These are phyloP conservation scores for Shargacucullia verbasci DNA, from an alignment of 2,888 invertebrate genomes.

Conservation along the genomic window DNA sequence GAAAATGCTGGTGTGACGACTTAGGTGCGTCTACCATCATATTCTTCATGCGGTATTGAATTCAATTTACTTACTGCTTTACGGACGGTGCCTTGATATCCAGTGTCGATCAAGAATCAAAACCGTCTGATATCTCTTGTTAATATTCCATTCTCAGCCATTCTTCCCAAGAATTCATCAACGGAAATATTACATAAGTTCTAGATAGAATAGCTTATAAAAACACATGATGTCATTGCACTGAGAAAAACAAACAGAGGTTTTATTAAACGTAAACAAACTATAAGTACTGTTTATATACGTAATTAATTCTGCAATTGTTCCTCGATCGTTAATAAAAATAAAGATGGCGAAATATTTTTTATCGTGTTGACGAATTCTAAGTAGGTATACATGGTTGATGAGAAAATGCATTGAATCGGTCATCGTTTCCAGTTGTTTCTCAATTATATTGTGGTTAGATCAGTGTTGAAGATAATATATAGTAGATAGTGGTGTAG, in stretches of 20 bases:
- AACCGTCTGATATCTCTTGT: no score
- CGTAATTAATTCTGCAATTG: background rate
- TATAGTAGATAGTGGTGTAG: no score
- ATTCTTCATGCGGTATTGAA: no score
- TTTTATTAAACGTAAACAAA: conserved; percentile 29
- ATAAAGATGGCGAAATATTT: background rate
- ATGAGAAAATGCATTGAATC: no score
- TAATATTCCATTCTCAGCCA: conserved; percentile 7
- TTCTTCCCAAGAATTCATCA: conserved; percentile 6
- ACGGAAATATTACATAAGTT: conserved; percentile 14
- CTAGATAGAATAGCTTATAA: conserved; percentile 15
- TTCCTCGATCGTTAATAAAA: background rate
- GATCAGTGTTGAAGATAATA: background rate
- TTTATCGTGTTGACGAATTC: background rate
- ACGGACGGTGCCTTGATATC: no score
- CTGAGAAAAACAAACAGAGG: conserved; percentile 14
- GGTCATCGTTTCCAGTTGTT: no score
- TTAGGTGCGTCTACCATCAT: no score
- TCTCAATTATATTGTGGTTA: no score
- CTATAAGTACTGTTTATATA: background rate
- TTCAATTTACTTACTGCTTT: no score
- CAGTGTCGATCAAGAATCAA: no score
- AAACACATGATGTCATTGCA: conserved; percentile 29
- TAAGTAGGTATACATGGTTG: background rate
- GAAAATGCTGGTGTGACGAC: no score